These are phyloP conservation scores for Drosophila mayri DNA, from an alignment of 1,140 invertebrate genomes.

Conservation along the genomic window DNA sequence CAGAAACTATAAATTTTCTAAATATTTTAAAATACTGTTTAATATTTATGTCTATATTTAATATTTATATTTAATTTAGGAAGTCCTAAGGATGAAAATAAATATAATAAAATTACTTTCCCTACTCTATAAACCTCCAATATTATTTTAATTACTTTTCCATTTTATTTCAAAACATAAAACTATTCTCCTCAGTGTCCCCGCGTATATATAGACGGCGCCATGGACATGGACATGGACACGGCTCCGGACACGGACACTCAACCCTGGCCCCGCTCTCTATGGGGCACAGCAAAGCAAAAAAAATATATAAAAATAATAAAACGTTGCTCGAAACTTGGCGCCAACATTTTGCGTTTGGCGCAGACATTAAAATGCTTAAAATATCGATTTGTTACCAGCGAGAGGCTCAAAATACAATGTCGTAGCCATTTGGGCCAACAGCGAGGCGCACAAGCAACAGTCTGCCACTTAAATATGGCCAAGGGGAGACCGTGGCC, in stretches of 20 bases:
- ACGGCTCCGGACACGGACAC: conserved; percentile 49
- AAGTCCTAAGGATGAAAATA: too few species aligned
- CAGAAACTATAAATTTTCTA: too few species aligned
- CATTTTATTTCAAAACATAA: not conserved
- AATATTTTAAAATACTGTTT: not conserved
- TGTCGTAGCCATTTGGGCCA: conserved; percentile 44
- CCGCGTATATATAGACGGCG: conserved; percentile 29
- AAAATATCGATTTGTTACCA: conserved; percentile 76
- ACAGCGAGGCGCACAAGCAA: conserved; percentile 54
- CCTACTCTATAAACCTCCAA: too few species aligned
- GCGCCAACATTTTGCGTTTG: conserved; percentile 82
- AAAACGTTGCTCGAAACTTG: conserved; percentile 49
- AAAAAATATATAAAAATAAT: conserved; percentile 7
- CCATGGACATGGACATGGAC: conserved; percentile 47
- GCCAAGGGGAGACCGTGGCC: conserved; percentile 14
- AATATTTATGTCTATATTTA: too few species aligned
- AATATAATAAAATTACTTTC: too few species aligned
- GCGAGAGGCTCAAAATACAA: conserved; percentile 55
- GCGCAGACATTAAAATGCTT: conserved; percentile 82
- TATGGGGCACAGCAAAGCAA: conserved; percentile 6
- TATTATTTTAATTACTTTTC: not conserved
- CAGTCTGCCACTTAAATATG: conserved; percentile 78
- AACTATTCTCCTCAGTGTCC: not conserved
- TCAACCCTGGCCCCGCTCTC: conserved; percentile 56
- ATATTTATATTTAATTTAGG: not conserved